Percentiles rank a stretch among this genome's conserved stretches.
These are phyloP conservation scores for Seladonia tumulorum DNA, from an alignment of 2,888 invertebrate genomes.

Conservation along the genomic window DNA sequence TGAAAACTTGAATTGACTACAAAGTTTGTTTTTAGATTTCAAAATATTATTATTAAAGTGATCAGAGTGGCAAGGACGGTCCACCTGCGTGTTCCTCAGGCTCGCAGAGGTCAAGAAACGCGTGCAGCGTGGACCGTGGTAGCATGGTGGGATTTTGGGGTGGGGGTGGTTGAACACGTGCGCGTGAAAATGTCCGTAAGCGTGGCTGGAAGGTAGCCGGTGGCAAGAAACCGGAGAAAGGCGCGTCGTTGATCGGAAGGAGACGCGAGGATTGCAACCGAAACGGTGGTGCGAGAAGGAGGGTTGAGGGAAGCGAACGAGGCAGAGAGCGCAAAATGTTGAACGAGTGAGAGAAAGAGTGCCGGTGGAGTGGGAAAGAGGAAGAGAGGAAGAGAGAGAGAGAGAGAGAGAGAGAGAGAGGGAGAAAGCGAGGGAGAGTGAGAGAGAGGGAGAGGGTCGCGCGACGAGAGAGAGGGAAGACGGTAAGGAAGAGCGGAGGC, in stretches of 20 bases:
- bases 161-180: slow-evolving; percentile 65
- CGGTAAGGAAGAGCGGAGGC: slow-evolving; percentile 70
- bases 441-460: slow-evolving; percentile 85
- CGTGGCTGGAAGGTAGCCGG: slow-evolving; percentile 66
- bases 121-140: slow-evolving; percentile 44
- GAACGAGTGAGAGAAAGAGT: slow-evolving; percentile 3
- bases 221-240: slow-evolving; percentile 31
- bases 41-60: too few relatives aligned
- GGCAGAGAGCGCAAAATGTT: slow-evolving; percentile 76
- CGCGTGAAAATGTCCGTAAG: slow-evolving; percentile 71
- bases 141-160: slow-evolving; percentile 27
- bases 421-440: slow-evolving; percentile 1
- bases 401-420: slow-evolving; percentile 7
- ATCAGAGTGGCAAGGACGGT: neutral
- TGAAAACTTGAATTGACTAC: too few relatives aligned
- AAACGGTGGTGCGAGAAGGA: slow-evolving; percentile 33
- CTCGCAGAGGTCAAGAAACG: slow-evolving; percentile 61
- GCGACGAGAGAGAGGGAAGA: slow-evolving; percentile 70
- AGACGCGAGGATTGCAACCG: slow-evolving; percentile 75
- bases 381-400: slow-evolving; percentile 85
- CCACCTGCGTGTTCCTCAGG: neutral
- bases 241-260: slow-evolving; percentile 77
- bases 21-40: too few relatives aligned
- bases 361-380: neutral
- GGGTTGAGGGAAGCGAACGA: slow-evolving; percentile 71